Evolutionary conservation across 2,797 vertebrate genomes (phyloP), one percentile per base, ranked within the genome.

Genomic region (Leptoclinus maculatus): DNA sequence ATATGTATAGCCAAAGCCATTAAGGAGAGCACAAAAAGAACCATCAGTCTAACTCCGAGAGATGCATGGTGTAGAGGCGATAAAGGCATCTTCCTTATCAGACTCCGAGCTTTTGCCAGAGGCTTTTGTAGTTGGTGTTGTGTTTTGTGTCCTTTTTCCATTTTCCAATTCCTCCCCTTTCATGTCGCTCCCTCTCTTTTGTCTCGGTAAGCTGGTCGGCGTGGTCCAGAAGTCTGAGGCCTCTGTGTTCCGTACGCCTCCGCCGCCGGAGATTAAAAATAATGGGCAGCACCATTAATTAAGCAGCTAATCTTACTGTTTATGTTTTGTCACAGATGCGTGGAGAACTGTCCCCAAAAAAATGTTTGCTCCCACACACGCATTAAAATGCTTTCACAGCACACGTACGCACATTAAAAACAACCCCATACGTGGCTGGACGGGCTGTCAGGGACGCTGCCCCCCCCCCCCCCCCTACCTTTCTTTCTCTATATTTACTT

Each of bases 261-360:
- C 39, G 83, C 83, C 49, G 73, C 34, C 45, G 74, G 78, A 93
- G 92, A 95, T 95, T 93, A 95, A 90, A 90, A 93, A 87, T 94
- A 94, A 94, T 91, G 84, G 89, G 88, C 89, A 80, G 73, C 86
- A 27, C 85, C 90, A 85, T 91, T 94, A 95, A 95, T 95, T 95
- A 95, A 90, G 73, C 76, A 71, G 77, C 91, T 93, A 94, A 94
- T 95, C 94, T 93, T 51, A 56, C 83, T 87, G 88, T 89, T 91
- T 84, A 76, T 87, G 84, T 90, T 91, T 89, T 88, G 79, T 90
- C 71, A 75, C 71, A 87, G 88, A 91, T 90, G 87, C 82, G 43
- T 81, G 47, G 51, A 72, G 76, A 81, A 80, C 66, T 34, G 27
- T 62, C 72, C 71, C 43, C 8, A 14, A 78, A 84, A 84, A 54